Conservation (phyloP, 92 coral and sea anemone species). For the Virgularia gustaviana region DNA sequence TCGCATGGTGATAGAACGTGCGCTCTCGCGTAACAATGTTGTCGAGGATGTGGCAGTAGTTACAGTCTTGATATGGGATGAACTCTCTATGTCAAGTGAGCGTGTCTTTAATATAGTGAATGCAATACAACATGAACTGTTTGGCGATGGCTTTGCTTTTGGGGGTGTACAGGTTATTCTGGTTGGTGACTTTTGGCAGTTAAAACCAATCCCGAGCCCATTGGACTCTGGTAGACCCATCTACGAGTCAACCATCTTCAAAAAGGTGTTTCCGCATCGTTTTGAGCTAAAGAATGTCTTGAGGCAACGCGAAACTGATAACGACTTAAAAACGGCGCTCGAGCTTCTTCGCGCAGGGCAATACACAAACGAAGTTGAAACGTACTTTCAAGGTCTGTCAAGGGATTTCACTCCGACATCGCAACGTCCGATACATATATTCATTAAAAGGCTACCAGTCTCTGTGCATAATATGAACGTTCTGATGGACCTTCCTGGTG, state of each 20-base stretch:
- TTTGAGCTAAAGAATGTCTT: conserved; percentile 35
- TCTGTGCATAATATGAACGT: neutral
- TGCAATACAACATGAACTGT: neutral
- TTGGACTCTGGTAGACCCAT: conserved; percentile 53
- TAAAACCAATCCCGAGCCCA: conserved; percentile 47
- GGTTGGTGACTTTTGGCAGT: conserved; percentile 35
- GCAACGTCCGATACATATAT: neutral
- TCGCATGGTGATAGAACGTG: no score
- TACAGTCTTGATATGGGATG: neutral
- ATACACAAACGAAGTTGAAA: neutral
- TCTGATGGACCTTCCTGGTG: neutral
- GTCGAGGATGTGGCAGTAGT: neutral
- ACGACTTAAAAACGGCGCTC: conserved; percentile 2
- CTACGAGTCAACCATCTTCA: conserved; percentile 43
- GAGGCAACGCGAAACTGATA: conserved; percentile 31
- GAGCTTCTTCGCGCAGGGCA: conserved; percentile 15
- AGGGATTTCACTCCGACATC: neutral
- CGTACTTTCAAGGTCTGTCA: neutral
- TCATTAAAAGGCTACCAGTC: neutral
- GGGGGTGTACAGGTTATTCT: neutral
- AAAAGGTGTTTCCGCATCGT: conserved; percentile 46
- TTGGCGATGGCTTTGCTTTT: neutral
- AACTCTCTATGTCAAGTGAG: neutral
- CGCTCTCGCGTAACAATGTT: neutral
- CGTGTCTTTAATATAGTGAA: neutral